These are phyloP conservation scores for Oostethus manadensis DNA, from an alignment of 2,113 vertebrate species.

Conservation along the genomic window DNA sequence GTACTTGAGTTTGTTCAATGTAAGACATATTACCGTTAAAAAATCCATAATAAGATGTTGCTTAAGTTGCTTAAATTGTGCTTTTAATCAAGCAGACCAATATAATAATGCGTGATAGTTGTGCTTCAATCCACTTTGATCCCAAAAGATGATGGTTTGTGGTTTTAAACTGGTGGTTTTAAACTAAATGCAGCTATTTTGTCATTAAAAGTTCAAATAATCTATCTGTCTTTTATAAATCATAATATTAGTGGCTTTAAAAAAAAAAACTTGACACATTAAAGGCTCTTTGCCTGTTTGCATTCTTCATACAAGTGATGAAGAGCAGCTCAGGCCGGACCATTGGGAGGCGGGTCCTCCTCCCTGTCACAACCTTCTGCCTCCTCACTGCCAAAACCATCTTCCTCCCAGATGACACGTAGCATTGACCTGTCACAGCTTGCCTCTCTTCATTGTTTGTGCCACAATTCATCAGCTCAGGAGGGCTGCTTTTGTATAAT, in stretches of 20 bases:
- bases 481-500: background rate
- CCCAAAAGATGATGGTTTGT: too few relatives aligned
- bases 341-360: background rate
- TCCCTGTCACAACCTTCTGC: slow-evolving; percentile 67
- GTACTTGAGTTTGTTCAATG: too few relatives aligned
- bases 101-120: too few relatives aligned
- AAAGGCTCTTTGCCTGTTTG: background rate
- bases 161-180: too few relatives aligned
- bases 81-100: too few relatives aligned
- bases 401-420: slow-evolving; percentile 60
- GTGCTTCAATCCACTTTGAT: too few relatives aligned
- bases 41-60: too few relatives aligned
- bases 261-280: background rate
- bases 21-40: too few relatives aligned
- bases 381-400: slow-evolving; percentile 32
- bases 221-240: background rate
- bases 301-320: background rate
- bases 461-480: slow-evolving; percentile 11
- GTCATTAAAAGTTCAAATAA: background rate
- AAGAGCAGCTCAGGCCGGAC: background rate
- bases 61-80: too few relatives aligned
- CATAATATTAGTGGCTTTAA: background rate
- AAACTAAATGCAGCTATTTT: background rate
- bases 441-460: slow-evolving; percentile 42
- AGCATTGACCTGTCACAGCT: slow-evolving; percentile 57